Base-by-base conservation (phyloP, 2,113 vertebrate species). In the Centropus bengalensis region DNA sequence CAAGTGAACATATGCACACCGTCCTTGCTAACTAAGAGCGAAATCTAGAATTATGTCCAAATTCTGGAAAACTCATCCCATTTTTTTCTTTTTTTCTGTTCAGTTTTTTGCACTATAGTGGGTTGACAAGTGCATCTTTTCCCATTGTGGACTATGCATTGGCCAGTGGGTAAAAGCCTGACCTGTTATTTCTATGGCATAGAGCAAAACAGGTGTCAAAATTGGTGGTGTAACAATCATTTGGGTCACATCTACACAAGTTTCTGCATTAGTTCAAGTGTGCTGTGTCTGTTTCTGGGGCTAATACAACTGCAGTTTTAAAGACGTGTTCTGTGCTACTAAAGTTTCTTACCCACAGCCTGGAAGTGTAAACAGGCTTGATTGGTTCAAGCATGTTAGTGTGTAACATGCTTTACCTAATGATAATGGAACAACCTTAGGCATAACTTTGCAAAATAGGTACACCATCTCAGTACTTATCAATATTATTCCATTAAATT, bases 401-500 rank as follows among this genome's bases (percentile, higher is more conserved):
- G 63, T 62, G 63, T 62, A 76, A 49, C 27, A 81, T 73, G 56
- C 23, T 93, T 86, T 49, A 59, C 69, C 68, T 88, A 60, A 58
- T 49, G 56, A 40, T 78, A 86, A 81, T 32, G 59, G 76, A 93
- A 68, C 82, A 93, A 91, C 82, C 85, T 81, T 44, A 75, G 60
- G 76, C 89, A 71, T 44, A 77, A 55, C 33, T 88, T 81, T 52
- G 67, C 38, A 77, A 80, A 77, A 85, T 42, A 91, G 42, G 32
- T 73, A 47, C 73, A 85, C n/a, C 40, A 36, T 67, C 91, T 49
- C 40, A 22, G 33, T 64, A 74, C 55, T 89, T 93, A 89, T 24
- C 79, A 58, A 8, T 88, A 73, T 82, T 85, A 52, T 91, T 78
- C 52, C 70, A 44, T 84, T 86, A 91, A 93, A 93, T 55, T 74